Conservation (phyloP, 2,797 vertebrate genomes). For the Chiloscyllium punctatum region DNA sequence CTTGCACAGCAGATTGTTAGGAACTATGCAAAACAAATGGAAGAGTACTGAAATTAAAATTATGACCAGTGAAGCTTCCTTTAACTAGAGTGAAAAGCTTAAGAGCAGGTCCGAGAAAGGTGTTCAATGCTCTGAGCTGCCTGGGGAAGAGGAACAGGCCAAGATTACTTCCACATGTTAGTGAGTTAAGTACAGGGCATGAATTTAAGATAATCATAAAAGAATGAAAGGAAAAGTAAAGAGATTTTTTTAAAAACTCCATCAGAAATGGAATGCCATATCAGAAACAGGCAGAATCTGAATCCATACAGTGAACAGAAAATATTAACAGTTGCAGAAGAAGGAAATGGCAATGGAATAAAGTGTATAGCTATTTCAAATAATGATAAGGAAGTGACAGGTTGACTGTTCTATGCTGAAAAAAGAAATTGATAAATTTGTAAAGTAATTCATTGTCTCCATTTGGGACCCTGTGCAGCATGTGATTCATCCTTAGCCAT, state of each 20-base stretch:
- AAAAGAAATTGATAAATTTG: not conserved
- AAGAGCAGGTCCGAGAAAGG: not conserved
- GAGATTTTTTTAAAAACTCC: not conserved
- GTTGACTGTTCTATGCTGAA: too few relatives aligned
- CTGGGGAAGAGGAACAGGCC: not conserved
- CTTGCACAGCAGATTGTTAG: not conserved
- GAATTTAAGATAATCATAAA: not conserved
- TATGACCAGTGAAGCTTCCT: not conserved
- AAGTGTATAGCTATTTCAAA: not conserved
- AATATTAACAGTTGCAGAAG: not conserved
- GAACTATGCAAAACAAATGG: not conserved
- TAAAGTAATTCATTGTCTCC: not conserved
- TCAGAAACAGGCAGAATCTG: not conserved
- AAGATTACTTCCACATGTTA: not conserved
- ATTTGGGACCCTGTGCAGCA: not conserved
- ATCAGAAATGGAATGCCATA: not conserved
- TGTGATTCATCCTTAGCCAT: not conserved
- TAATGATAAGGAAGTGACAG: too few relatives aligned
- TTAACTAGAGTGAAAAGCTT: too few relatives aligned
- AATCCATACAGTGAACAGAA: not conserved
- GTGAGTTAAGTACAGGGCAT: not conserved
- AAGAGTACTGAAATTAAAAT: not conserved
- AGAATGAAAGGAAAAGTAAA: not conserved
- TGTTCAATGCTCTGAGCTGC: not conserved
- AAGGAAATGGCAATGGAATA: not conserved